phyloP scores from a whole-genome alignment of 2,888 invertebrate species.

The Sphaeridia pumilis region DNA sequence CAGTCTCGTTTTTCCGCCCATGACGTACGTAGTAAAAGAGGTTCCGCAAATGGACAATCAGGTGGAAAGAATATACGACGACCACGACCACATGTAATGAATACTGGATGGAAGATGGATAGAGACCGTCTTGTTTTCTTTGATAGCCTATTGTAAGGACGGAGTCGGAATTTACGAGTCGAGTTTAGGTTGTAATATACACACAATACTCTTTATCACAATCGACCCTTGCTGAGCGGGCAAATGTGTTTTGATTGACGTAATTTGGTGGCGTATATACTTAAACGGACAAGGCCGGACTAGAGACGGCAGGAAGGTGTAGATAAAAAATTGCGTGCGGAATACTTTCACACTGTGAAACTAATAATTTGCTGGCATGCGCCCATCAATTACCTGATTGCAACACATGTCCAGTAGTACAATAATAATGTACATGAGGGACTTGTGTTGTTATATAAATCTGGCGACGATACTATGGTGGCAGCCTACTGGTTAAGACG shows the following conservation, averaged over 20 bases:
- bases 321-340: constrained; percentile 1
- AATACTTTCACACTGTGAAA: constrained; percentile 1
- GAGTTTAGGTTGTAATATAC: too few relatives aligned
- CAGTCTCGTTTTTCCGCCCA: too few relatives aligned
- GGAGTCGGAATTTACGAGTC: too few relatives aligned
- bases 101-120: too few relatives aligned
- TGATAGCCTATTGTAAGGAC: not conserved
- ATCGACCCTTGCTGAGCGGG: too few relatives aligned
- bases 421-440: not conserved
- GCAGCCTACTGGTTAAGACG: not conserved
- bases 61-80: too few relatives aligned
- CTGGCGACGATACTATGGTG: not conserved
- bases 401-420: not conserved
- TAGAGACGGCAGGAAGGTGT: not conserved
- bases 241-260: not conserved
- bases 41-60: too few relatives aligned
- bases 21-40: too few relatives aligned
- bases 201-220: too few relatives aligned
- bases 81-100: too few relatives aligned
- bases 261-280: not conserved
- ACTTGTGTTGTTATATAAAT: not conserved
- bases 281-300: not conserved
- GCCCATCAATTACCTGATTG: not conserved
- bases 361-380: not conserved
- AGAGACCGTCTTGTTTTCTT: not conserved